These are phyloP conservation scores for Halichoerus grypus DNA, from an alignment of 2,113 vertebrate species.

Conservation along the genomic window DNA sequence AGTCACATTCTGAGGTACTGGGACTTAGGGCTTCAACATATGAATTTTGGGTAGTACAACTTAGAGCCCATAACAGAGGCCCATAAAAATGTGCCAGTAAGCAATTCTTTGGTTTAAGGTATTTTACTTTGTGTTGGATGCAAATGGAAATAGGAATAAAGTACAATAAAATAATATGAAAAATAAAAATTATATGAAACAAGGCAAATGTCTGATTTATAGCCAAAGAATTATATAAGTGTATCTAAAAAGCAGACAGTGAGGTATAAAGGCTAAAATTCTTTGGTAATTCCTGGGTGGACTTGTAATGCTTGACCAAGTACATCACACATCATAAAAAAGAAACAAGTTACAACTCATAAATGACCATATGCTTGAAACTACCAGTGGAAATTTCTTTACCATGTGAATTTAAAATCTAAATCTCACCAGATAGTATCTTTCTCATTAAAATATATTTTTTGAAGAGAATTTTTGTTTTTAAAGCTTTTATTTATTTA, in stretches of 20 bases:
- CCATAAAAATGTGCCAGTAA: neutral
- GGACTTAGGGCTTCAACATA: neutral
- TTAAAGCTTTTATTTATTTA: neutral
- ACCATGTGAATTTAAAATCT: neutral
- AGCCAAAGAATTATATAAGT: neutral
- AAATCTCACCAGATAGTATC: constrained; percentile 14
- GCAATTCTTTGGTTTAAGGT: neutral
- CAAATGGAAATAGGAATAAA: constrained; percentile 36
- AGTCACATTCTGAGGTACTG: neutral
- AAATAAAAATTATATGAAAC: constrained; percentile 39
- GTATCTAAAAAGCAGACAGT: neutral
- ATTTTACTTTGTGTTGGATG: constrained; percentile 6
- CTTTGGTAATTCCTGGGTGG: neutral
- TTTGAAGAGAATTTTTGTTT: constrained; percentile 43
- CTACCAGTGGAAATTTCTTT: constrained; percentile 26
- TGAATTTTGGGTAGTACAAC: neutral
- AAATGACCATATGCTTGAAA: neutral
- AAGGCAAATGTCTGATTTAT: constrained; percentile 14
- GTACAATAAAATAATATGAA: constrained; percentile 17
- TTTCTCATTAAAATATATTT: constrained; percentile 14
- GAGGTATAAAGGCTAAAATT: constrained; percentile 20
- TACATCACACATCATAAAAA: neutral
- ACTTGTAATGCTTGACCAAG: neutral
- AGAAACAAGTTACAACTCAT: neutral
- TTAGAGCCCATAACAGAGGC: neutral